Evolutionary conservation across 2,888 invertebrate genomes (phyloP).

Genomic region (Tolmerus cingulatus): DNA sequence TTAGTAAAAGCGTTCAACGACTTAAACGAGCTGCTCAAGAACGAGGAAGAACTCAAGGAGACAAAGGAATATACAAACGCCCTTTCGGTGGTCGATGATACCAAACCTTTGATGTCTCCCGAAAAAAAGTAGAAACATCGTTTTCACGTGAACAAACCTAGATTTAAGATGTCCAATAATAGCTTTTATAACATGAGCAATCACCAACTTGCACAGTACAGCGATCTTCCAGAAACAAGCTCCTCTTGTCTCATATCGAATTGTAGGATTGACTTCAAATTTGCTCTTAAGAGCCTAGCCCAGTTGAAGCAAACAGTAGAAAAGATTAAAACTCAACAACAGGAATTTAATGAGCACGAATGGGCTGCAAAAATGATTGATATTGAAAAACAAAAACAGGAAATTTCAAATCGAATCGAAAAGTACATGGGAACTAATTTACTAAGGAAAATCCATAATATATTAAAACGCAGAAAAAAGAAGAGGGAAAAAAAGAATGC

Average conservation of each 20-base stretch:
- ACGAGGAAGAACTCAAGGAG: slow-evolving; percentile 80
- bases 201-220: not conserved
- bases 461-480: not conserved
- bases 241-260: not conserved
- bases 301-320: not conserved
- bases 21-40: slow-evolving; percentile 74
- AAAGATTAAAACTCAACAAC: not conserved
- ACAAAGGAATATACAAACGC: slow-evolving; percentile 76
- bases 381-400: not conserved
- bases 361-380: not conserved
- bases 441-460: not conserved
- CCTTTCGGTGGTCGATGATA: slow-evolving; percentile 72
- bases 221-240: not conserved
- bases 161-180: not conserved
- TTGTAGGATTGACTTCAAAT: not conserved
- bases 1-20: slow-evolving; percentile 78
- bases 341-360: not conserved
- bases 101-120: slow-evolving; percentile 64
- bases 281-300: not conserved
- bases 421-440: not conserved
- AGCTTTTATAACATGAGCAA: not conserved
- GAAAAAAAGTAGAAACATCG: not conserved
- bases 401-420: not conserved
- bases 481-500: slow-evolving; percentile 62
- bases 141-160: not conserved